phyloP scores from a whole-genome alignment of 2,888 invertebrate genomes.

The Andrena hattorfiana region DNA sequence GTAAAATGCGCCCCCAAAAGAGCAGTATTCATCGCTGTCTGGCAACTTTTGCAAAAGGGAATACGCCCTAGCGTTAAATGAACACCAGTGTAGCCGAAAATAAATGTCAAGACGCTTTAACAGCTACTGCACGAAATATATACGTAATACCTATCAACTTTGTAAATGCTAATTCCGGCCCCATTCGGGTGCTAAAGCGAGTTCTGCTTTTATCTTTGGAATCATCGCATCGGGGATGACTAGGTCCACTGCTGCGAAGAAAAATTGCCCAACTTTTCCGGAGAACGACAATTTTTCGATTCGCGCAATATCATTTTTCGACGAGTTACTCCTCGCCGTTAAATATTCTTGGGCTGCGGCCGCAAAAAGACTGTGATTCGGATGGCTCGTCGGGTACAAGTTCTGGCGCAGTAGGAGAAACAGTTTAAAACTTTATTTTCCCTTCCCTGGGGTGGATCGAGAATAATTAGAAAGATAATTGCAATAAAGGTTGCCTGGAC shows the following conservation, averaged over 20 bases:
- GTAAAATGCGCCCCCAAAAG: constrained; percentile 12
- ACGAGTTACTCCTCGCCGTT: no score
- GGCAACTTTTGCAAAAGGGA: constrained; percentile 7
- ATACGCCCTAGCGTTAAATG: constrained; percentile 33
- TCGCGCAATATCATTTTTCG: no score
- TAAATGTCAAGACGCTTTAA: constrained; percentile 43
- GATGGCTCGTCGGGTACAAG: constrained; percentile 23
- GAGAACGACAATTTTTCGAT: no score
- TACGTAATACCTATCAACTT: neutral
- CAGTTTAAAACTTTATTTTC: constrained; percentile 23
- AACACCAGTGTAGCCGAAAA: constrained; percentile 27
- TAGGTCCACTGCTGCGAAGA: neutral
- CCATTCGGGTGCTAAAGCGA: neutral
- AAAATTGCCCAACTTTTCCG: no score
- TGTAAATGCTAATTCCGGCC: constrained; percentile 41
- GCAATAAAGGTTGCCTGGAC: constrained; percentile 58
- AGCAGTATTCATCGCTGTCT: constrained; percentile 18
- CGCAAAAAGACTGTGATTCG: neutral
- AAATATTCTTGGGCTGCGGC: no score
- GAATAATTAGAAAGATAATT: constrained; percentile 70
- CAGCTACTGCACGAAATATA: constrained; percentile 33
- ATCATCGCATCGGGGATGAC: constrained; percentile 35
- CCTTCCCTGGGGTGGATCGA: constrained; percentile 22
- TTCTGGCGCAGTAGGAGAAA: constrained; percentile 4
- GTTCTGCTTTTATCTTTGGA: constrained; percentile 16